Percentiles rank a stretch among this genome's conserved stretches.
Conservation (phyloP, 1,140 invertebrate genomes). For the Tribolium castaneum region DNA sequence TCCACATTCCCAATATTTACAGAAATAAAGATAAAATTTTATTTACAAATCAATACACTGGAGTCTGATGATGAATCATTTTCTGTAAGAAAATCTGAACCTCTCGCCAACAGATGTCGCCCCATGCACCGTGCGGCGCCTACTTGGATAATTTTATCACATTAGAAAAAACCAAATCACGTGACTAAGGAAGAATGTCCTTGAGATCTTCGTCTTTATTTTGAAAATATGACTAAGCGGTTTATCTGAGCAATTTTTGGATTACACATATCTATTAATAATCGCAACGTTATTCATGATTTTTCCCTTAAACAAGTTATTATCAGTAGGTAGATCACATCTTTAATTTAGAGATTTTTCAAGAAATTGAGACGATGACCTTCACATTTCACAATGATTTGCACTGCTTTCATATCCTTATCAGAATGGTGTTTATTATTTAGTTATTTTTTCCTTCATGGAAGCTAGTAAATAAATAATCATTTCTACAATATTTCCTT, state of each 20-base stretch:
- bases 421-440: not conserved
- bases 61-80: not conserved
- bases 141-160: not conserved
- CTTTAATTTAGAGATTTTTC: not conserved
- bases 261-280: conserved; percentile 37
- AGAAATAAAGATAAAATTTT: no score
- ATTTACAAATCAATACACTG: not conserved
- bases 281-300: not conserved
- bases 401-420: not conserved
- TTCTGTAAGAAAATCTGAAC: not conserved
- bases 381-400: not conserved
- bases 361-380: not conserved
- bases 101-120: not conserved
- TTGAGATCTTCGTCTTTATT: conserved; percentile 34
- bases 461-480: no score
- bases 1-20: no score
- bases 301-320: not conserved
- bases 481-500: conserved; percentile 10
- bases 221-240: conserved; percentile 36
- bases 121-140: not conserved
- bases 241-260: conserved; percentile 23
- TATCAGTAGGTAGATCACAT: no score
- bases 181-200: conserved; percentile 26
- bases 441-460: not conserved
- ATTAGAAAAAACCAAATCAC: conserved; percentile 3